Evolutionary conservation across 2,797 vertebrate genomes (phyloP).

Genomic region (Enteromius viviparus): DNA sequence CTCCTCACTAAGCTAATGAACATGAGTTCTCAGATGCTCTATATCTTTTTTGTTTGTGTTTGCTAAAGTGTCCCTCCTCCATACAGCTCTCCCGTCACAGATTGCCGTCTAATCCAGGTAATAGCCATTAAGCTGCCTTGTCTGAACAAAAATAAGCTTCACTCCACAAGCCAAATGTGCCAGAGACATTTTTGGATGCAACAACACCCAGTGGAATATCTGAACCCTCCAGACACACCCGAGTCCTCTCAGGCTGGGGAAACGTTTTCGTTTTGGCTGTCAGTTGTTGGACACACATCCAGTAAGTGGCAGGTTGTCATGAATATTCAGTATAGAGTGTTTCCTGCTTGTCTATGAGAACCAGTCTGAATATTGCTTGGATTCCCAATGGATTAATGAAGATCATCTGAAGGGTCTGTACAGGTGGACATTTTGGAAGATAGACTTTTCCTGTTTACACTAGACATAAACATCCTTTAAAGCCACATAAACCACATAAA

Average conservation of each 20-base stretch:
- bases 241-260: neutral
- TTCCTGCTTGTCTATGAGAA: constrained; percentile 33
- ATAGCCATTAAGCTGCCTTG: constrained; percentile 73
- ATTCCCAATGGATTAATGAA: constrained; percentile 34
- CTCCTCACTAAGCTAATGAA: neutral
- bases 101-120: constrained; percentile 71
- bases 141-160: constrained; percentile 70
- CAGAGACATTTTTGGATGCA: constrained; percentile 42
- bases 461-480: neutral
- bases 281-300: constrained; percentile 45
- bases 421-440: constrained; percentile 19
- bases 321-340: constrained; percentile 56
- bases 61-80: constrained; percentile 32
- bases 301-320: constrained; percentile 56
- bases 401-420: constrained; percentile 26
- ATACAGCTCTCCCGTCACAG: constrained; percentile 55
- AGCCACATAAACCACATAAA: neutral
- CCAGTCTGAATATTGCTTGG: constrained; percentile 19
- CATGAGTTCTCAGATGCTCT: neutral
- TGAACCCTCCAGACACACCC: constrained; percentile 28
- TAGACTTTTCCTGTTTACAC: constrained; percentile 11
- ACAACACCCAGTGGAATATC: constrained; percentile 47
- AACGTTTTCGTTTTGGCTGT: constrained; percentile 38
- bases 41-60: neutral
- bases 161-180: constrained; percentile 55